Base-by-base conservation (phyloP, 2,888 invertebrate genomes). In the Eudasyphora cyanicolor region DNA sequence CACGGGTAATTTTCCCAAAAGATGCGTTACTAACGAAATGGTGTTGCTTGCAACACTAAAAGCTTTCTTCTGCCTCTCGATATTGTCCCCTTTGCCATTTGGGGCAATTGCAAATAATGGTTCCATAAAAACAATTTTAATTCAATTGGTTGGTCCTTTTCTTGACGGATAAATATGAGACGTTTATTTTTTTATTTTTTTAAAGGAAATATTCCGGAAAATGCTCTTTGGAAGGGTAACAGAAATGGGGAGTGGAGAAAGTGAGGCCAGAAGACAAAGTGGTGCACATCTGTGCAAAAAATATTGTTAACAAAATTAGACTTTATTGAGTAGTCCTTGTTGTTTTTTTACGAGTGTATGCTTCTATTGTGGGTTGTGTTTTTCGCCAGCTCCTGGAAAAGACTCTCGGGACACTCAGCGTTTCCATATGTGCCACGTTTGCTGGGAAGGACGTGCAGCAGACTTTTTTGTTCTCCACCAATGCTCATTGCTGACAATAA, bases 1-100 rank as follows among this genome's bases (percentile, higher is more conserved):
- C 82, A 83, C 79, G 73, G 79, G 76, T 71, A 83, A 79, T 79
- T 82, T 76, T 57, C 73, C 76, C 73, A 73, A 64, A 69, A 17
- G 62, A 79, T 67, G 45, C 45, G 45, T 45, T 45, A 12, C 45
- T 45, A 45, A 45, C 45, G n/a, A 45, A 45, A n/a, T 45, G n/a
- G n/a, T n/a, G n/a, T n/a, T n/a, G 10, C 45, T 45, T 27, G 45
- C 45, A 27, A 19, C 24, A 14, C 57, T 57, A 14, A 57, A 57
- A 27, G 27, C 57, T 57, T 27, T 14, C 12, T 6, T 4, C 32
- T 32, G 4, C 10, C 38, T 38, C 2, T 5, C 38, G 38, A 14
- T 2, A 38, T n/a, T 7, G 2, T 54, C 7, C 12, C 14, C 27
- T 27, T 14, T 19, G 27, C 10, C 3, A 57, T 12, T 14, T 57